Evolutionary conservation across 2,888 invertebrate genomes (phyloP).

Genomic region (Odontocolon sp.): DNA sequence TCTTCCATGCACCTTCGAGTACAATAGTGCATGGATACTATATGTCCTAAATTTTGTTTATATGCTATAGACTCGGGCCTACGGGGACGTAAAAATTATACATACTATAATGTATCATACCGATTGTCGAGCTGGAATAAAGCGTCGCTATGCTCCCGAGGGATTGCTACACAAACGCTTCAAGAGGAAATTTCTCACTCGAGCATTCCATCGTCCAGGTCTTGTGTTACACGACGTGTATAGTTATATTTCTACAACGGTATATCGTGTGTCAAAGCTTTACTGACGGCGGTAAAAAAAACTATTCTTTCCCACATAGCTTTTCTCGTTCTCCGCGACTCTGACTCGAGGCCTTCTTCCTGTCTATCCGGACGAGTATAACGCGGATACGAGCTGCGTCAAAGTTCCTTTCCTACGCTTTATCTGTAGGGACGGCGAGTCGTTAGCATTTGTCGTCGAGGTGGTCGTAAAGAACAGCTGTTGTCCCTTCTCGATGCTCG

Average conservation of each 20-base stretch:
- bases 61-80: background rate
- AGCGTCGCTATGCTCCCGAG: background rate
- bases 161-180: background rate
- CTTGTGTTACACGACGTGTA: background rate
- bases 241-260: too few species aligned
- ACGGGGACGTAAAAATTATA: constrained; percentile 30
- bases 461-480: background rate
- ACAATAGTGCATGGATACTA: background rate
- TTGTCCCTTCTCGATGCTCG: background rate
- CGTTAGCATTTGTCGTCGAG: constrained; percentile 22
- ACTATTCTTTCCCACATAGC: constrained; percentile 1
- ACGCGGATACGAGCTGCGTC: background rate
- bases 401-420: background rate
- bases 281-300: constrained; percentile 17
- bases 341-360: background rate
- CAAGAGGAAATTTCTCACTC: constrained; percentile 9
- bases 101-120: constrained; percentile 4
- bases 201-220: constrained; percentile 4
- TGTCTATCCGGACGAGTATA: background rate
- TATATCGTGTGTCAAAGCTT: constrained; percentile 20
- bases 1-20: background rate
- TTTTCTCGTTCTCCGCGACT: constrained; percentile 15
- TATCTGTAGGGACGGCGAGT: background rate
- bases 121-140: constrained; percentile 20
- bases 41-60: background rate